A percentile compares a stretch with the other conserved stretches of the same genome.
Conservation (phyloP, 2,797 vertebrate genomes). For the Acridotheres tristis region DNA sequence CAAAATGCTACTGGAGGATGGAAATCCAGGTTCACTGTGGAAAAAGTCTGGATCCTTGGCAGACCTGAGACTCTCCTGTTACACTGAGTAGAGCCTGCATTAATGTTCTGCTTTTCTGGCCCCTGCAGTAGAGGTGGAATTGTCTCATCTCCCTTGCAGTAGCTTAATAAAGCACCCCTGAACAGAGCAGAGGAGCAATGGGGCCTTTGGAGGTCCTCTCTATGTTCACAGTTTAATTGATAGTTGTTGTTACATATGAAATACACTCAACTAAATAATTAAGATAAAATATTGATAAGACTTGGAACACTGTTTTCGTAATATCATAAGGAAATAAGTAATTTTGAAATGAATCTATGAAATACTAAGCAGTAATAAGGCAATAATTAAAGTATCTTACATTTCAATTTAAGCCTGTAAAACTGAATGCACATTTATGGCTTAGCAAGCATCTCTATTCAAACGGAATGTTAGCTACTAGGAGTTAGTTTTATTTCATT, state of each 20-base stretch:
- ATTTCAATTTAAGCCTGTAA: background rate
- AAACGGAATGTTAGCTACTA: background rate
- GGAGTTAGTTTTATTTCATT: background rate
- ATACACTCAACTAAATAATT: background rate
- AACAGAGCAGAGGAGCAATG: background rate
- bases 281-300: background rate
- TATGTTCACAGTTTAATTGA: background rate
- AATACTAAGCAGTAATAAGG: background rate
- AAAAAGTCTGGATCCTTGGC: background rate
- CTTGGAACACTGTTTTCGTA: background rate
- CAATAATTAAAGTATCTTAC: background rate
- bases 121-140: background rate
- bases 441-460: background rate
- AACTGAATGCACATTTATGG: background rate
- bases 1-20: background rate
- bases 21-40: background rate
- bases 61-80: background rate
- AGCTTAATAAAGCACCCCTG: background rate
- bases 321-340: background rate
- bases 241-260: background rate
- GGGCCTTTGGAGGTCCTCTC: background rate
- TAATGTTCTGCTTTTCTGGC: background rate
- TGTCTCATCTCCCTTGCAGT: background rate
- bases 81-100: background rate
- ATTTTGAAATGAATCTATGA: background rate